Conservation (phyloP, 2,888 invertebrate species). For the Limnephilus marmoratus region DNA sequence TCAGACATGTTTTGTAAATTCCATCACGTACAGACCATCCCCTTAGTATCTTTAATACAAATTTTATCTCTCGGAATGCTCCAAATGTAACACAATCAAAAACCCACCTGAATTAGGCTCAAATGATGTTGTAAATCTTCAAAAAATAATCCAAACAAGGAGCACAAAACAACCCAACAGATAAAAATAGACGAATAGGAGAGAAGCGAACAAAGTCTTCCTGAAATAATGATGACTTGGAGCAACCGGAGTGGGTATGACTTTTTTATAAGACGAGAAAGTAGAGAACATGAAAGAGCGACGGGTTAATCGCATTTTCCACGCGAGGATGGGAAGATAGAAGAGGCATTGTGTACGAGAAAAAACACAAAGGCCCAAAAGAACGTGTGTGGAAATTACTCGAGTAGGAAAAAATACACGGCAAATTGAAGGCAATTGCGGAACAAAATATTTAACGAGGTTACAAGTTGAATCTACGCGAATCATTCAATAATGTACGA, state of each 20-base stretch:
- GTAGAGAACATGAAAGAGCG: neutral
- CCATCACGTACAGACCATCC: too few relatives aligned
- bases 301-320: conserved; percentile 6
- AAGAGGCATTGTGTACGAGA: neutral
- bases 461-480: neutral
- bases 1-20: neutral
- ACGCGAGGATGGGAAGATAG: neutral
- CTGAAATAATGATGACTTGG: conserved; percentile 21
- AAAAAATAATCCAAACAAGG: neutral
- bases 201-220: neutral
- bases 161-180: neutral
- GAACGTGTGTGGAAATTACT: neutral
- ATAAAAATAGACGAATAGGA: neutral
- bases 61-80: neutral
- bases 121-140: neutral
- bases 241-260: conserved; percentile 11
- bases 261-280: conserved; percentile 25
- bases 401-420: neutral
- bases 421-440: conserved; percentile 7
- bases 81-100: neutral
- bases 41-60: neutral
- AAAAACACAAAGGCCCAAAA: neutral
- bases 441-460: neutral
- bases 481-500: neutral
- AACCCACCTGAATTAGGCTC: neutral